A percentile compares a stretch with the other conserved stretches of the same genome.
Evolutionary conservation across 1,140 invertebrate species (phyloP).

Genomic region (Danaus plexippus): DNA sequence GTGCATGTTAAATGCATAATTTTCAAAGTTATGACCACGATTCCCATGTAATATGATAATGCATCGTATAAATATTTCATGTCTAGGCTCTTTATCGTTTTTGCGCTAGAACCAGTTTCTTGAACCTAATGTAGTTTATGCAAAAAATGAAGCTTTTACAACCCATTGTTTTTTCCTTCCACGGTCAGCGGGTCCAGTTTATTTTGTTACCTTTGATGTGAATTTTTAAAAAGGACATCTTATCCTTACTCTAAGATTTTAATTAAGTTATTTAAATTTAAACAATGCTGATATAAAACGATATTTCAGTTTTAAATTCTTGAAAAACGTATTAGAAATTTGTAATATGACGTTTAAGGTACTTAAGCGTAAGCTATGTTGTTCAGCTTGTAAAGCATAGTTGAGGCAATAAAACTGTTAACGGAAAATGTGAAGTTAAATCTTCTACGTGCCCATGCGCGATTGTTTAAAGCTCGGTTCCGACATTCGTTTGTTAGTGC

Average conservation of each 20-base stretch:
- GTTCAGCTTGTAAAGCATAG: constrained; percentile 34
- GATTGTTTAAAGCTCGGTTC: constrained; percentile 49
- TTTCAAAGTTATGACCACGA: constrained; percentile 66
- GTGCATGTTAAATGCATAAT: constrained; percentile 66
- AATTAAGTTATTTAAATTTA: no score
- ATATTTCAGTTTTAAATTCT: no score
- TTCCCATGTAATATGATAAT: constrained; percentile 71
- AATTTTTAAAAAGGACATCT: constrained; percentile 5
- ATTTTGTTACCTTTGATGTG: constrained; percentile 12
- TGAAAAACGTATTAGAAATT: no score
- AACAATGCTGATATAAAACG: no score
- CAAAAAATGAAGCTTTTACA: constrained; percentile 40
- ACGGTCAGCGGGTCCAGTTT: constrained; percentile 8
- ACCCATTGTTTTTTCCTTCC: constrained; percentile 17
- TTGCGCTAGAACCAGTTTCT: constrained; percentile 57
- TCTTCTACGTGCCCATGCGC: constrained; percentile 50
- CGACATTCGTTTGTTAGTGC: constrained; percentile 52
- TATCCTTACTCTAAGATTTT: no score
- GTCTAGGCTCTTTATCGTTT: constrained; percentile 61
- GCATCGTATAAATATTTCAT: constrained; percentile 68
- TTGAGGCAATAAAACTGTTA: constrained; percentile 51
- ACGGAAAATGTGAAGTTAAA: constrained; percentile 51
- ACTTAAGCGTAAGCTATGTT: constrained; percentile 32
- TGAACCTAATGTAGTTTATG: constrained; percentile 39
- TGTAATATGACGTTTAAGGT: constrained; percentile 30